Base-by-base conservation (phyloP, 2,797 vertebrate species). In the Spatula clypeata region DNA sequence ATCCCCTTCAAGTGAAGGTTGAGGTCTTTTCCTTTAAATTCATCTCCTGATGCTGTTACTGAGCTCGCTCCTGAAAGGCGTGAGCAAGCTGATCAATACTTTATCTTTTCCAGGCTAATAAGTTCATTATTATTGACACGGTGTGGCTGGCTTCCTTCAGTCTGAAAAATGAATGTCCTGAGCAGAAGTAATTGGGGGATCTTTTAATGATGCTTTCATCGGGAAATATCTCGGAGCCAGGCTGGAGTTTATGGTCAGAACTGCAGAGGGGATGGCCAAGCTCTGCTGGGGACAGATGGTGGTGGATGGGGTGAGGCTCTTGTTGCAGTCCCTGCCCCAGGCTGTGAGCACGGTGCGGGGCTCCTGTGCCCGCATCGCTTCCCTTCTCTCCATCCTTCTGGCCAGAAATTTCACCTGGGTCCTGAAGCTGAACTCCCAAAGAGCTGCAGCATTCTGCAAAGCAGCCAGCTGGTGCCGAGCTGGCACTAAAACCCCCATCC, bases 161-260 rank as follows among this genome's bases (percentile, higher is more conserved):
- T 21, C 62, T 95, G 70, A 93, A 44, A 74, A 75, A 67, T 77
- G 75, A 79, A 61, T 20, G 64, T 54, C 38, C 61, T 51, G n/a
- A 75, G 55, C 7, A 23, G 57, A 79, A 81, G 66, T 82, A 76
- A 74, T 3, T 32, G 10, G 34, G 36, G 21, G 4, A 17, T 44
- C 55, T 38, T 55, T 80, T 57, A 60, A 55, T 71, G 44, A 42
- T 61, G 15, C 11, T 74, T 88, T 87, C 8, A 34, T 82, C 83
- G 38, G n/a, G 70, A 77, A 74, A 10, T 38, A 10, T 51, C 36
- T 91, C 3, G 2, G 20, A 32, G 45, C 45, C 31, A 47, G 42
- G 6, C 57, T 86, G 70, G 27, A 34, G 24, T 13, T 81, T 49
- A 2, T 40, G 40, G 11, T 16, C 47, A n/a, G 64, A 36, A 54